Evolutionary conservation across 2,113 vertebrate species (phyloP), one percentile per base, ranked within the genome.

Genomic region (Casuarius casuarius): DNA sequence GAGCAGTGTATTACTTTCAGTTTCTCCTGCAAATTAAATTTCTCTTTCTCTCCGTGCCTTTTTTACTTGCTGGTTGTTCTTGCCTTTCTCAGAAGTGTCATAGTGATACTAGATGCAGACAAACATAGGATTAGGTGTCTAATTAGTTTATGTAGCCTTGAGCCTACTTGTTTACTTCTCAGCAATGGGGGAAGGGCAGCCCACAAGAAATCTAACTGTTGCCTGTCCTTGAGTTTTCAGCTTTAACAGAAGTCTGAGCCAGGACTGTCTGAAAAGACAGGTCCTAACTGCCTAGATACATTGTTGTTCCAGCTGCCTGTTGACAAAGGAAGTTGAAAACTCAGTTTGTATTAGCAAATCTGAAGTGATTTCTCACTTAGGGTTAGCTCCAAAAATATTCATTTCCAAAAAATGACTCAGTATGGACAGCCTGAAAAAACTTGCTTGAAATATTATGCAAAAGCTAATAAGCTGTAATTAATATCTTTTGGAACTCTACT

Each of bases 81-180:
- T 52, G 0, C 84, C 87, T 94, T 92, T 77, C 89, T 73, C 15
- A 1, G 81, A 40, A 63, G 10, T 33, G 25, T 67, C 81, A 72
- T 42, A 42, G 70, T 90, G 86, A 22, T 74, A 38, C 63, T 79
- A 90, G 91, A 72, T 83, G 93, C 77, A 97, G 93, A 75, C 91
- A 84, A 96, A 94, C 58, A 79, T 91, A 78, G 84, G 96, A 94
- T 97, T 97, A 96, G 78, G 54, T 97, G 75, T 95, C 95, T 96
- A 96, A 97, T 96, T 92, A 95, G 92, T 96, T 96, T 93, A 96
- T 22, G 35, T 75, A 81, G 91, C 81, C 59, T 90, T 87, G 93
- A 87, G 91, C 84, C 65, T 51, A 49, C 3, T 3, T 93, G 86
- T 93, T 95, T 95, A 83, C 74, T 87, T 71, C 87, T 93, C 51